Evolutionary conservation across 2,888 invertebrate genomes (phyloP), one percentile per base, ranked within the genome.

Genomic region (Cosmopolites sordidus): DNA sequence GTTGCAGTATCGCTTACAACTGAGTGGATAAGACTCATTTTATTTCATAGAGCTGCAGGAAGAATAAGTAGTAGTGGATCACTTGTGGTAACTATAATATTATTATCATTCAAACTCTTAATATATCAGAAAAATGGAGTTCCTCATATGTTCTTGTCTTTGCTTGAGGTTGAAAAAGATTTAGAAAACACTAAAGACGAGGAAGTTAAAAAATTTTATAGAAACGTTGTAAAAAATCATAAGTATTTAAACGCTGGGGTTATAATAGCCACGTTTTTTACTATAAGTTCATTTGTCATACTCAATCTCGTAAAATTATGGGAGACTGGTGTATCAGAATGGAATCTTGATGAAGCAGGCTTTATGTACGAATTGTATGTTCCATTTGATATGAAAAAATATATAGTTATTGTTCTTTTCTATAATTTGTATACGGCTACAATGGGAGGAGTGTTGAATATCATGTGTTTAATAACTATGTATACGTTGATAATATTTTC

Each of bases 401-500:
- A 44, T 17, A 33, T 44, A 30, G 8, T 11, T 6, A 8, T 37
- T 12, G 14, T 44, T 17, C 16, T 44, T 2, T 16, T 44, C n/a
- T 33, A n/a, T 11, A 46, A 46, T 39, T 14, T 46, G 9, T 46
- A 46, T 16, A 38, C 39, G 2, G 39, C 22, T n/a, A 17, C 15
- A 8, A 16, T 46, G 11, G 46, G 46, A 8, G 39, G 37, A 22
- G 22, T 39, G 2, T 39, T 46, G n/a, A 46, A 46, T 18, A 27
- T 38, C 9, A 37, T 38, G 17, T 46, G 46, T 12, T 38, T 38
- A 8, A 22, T 18, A 11, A 1, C 18, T 11, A 38, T 46, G 15
- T 46, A 46, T 11, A 38, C 46, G 1, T 33, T 46, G 14, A 22
- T 46, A 8, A 39, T 46, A 33, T 46, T 46, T 39, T 18, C 38